Base-by-base conservation (phyloP, 2,113 vertebrate genomes). In the Triplophysa rosa region DNA sequence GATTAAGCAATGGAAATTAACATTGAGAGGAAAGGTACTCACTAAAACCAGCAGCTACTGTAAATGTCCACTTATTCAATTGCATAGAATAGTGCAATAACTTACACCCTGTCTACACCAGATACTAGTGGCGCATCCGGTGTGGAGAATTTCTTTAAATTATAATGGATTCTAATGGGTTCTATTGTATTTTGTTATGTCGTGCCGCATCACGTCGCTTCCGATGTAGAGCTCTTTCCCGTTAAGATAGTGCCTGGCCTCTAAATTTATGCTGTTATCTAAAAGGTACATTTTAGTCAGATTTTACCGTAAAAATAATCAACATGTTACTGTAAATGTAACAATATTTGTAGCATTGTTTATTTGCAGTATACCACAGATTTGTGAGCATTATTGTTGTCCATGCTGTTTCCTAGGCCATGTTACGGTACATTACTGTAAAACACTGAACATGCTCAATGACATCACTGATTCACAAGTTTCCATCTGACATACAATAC, bases 401-500 rank as follows among this genome's bases (percentile, higher is more conserved):
- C 23, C 5, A 19, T 54, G 49, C 29, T 58, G n/a, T 23, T 42
- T 72, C 29, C 6, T 40, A 21, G 7, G 58, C 45, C n/a, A 21
- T 62, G 9, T 45, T 58, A 63, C 8, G 61, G 8, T 21, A 9
- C 54, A 58, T 21, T 77, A 29, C 17, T 52, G 73, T 29, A 76
- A 64, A 47, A 49, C 5, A 21, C 42, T 47, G 16, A 52, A 76
- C 42, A 76, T 29, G 73, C 61, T 75, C 24, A 21, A 19, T 66
- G 62, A 77, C 62, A 54, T 77, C 74, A 54, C 37, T 12, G 7
- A 37, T 59, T 66, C 13, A 17, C 45, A 54, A 64, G 74, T 65
- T 65, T 61, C 4, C 49, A 64, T 65, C 45, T 68, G 33, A 47
- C 58, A 47, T 45, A 45, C 42, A 77, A 77, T 77, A 65, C 61